Conservation (phyloP, 1,140 invertebrate genomes). For the Macrocentrus cingulum region DNA sequence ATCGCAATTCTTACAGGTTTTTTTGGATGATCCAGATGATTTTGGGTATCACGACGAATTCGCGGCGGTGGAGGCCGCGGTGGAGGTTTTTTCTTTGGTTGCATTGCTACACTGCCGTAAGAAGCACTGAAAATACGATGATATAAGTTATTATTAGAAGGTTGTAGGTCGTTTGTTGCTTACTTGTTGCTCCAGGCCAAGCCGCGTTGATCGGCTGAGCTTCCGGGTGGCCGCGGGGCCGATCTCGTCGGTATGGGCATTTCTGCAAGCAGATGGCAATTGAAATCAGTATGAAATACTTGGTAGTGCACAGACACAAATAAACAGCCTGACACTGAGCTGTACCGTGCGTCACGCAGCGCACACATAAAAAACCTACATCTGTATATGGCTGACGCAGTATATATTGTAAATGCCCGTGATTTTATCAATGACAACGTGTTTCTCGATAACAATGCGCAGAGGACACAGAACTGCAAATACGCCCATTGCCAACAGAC, state of each 20-base stretch:
- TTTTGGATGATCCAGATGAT: conserved; percentile 44
- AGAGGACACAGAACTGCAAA: background rate
- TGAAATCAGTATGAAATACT: conserved; percentile 19
- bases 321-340: conserved; percentile 40
- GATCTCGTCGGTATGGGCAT: conserved; percentile 52
- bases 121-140: conserved; percentile 38
- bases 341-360: conserved; percentile 24
- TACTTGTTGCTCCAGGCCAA: conserved; percentile 45
- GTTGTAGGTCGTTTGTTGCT: conserved; percentile 24
- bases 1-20: conserved; percentile 42
- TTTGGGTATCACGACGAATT: conserved; percentile 41
- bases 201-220: conserved; percentile 33
- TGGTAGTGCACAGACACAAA: conserved; percentile 14
- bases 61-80: conserved; percentile 56
- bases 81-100: conserved; percentile 55
- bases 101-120: conserved; percentile 38
- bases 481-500: background rate
- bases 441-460: conserved; percentile 26
- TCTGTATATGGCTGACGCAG: conserved; percentile 4
- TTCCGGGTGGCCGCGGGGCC: conserved; percentile 48
- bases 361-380: conserved; percentile 9
- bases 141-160: conserved; percentile 7
- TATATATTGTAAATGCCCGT: conserved; percentile 7
- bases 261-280: conserved; percentile 37
- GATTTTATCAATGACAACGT: conserved; percentile 18